These are phyloP conservation scores for Anhinga anhinga DNA, from an alignment of 2,113 vertebrate genomes.

Conservation along the genomic window DNA sequence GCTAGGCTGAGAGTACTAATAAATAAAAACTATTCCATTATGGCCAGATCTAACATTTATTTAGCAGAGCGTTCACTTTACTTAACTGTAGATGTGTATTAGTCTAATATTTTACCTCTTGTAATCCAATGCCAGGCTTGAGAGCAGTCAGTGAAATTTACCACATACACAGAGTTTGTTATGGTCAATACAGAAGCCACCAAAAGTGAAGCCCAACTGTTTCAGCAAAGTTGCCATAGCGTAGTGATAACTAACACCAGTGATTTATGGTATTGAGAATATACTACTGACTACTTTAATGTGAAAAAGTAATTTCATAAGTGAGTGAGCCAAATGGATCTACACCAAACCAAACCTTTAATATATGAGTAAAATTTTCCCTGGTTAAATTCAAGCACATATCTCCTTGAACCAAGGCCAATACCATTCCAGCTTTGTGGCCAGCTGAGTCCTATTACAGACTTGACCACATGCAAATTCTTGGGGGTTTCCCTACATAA, in stretches of 20 bases:
- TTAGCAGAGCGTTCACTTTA: conserved; percentile 30
- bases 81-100: conserved; percentile 49
- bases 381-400: conserved; percentile 71
- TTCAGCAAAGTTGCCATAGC: conserved; percentile 41
- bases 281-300: conserved; percentile 65
- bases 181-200: conserved; percentile 34
- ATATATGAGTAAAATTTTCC: conserved; percentile 76
- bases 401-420: conserved; percentile 64
- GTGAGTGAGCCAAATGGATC: conserved; percentile 72
- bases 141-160: conserved; percentile 42
- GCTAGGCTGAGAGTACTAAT: conserved; percentile 60
- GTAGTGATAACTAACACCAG: conserved; percentile 41
- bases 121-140: conserved; percentile 2
- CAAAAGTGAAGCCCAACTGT: conserved; percentile 49
- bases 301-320: conserved; percentile 70
- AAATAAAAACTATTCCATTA: conserved; percentile 67
- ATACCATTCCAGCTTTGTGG: conserved; percentile 59
- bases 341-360: conserved; percentile 73
- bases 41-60: conserved; percentile 60
- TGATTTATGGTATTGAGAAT: conserved; percentile 66
- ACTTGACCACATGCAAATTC: conserved; percentile 74
- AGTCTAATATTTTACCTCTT: conserved; percentile 59
- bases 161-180: background rate
- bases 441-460: conserved; percentile 74
- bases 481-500: conserved; percentile 67